These are phyloP conservation scores for Xenops minutus DNA, from an alignment of 2,797 vertebrate genomes.

Conservation along the genomic window DNA sequence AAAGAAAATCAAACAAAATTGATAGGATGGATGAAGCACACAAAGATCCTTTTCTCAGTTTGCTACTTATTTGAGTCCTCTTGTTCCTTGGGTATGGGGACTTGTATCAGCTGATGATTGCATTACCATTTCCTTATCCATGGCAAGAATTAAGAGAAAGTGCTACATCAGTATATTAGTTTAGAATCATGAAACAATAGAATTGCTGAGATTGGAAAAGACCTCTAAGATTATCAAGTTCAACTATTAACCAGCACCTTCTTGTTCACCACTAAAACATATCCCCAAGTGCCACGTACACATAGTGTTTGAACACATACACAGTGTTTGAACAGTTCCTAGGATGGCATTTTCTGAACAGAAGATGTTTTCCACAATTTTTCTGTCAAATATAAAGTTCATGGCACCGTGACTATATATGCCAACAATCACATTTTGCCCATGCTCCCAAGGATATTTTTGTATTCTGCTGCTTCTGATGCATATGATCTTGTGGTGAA, in stretches of 20 bases:
- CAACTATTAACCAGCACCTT: not conserved
- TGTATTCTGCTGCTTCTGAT: not conserved
- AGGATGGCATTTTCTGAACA: not conserved
- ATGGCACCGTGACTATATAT: rapidly evolving
- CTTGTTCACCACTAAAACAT: not conserved
- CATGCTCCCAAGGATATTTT: rapidly evolving
- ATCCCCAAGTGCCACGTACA: not conserved
- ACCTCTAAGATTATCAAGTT: not conserved
- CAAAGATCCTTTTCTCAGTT: not conserved
- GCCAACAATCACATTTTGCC: rapidly evolving
- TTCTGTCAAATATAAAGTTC: not conserved
- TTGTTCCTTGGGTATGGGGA: not conserved
- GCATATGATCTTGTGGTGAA: not conserved
- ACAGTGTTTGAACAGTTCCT: not conserved
- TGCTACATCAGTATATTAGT: not conserved
- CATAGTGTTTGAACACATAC: not conserved
- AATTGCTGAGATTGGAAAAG: not conserved
- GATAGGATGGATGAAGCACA: not conserved
- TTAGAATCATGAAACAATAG: not conserved
- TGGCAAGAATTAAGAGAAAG: not conserved
- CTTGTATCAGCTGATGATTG: not conserved
- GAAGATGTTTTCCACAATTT: not conserved
- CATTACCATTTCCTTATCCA: not conserved
- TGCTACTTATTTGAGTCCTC: not conserved
- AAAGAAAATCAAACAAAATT: not conserved